Evolutionary conservation across 2,888 invertebrate genomes (phyloP).

Genomic region (Hypomecis atomaria): DNA sequence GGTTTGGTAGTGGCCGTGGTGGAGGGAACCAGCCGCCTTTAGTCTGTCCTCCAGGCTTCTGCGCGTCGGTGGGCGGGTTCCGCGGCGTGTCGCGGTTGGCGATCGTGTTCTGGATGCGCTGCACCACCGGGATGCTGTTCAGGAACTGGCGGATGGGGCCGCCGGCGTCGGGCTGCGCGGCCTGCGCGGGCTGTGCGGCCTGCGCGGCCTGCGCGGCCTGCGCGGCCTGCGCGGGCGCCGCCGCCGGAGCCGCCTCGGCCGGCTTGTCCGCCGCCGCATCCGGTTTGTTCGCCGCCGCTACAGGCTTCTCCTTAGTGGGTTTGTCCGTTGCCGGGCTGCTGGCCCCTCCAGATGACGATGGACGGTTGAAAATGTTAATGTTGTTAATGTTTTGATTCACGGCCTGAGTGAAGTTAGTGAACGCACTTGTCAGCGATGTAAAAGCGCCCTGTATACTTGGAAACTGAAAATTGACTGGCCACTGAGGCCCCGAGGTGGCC

Average conservation of each 20-base stretch:
- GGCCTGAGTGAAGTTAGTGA: not conserved
- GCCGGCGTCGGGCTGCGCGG: constrained; percentile 26
- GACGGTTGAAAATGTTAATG: no score
- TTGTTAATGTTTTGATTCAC: not conserved
- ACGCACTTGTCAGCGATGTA: not conserved
- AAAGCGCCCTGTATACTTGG: not conserved
- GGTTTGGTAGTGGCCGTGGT: constrained; percentile 22
- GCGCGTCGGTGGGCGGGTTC: constrained; percentile 31
- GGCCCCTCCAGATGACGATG: no score
- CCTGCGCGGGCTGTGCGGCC: constrained; percentile 24
- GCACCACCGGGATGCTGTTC: constrained; percentile 55
- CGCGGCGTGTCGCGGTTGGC: constrained; percentile 60
- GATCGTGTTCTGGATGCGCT: constrained; percentile 50
- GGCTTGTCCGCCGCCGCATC: not conserved
- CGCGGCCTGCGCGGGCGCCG: constrained; percentile 1
- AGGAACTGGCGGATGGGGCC: constrained; percentile 60
- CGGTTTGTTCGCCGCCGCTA: not conserved
- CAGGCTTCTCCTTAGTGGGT: constrained; percentile 1
- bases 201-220: constrained; percentile 2
- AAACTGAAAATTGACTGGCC: not conserved
- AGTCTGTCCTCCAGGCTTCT: constrained; percentile 45
- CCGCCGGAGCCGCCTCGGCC: not conserved
- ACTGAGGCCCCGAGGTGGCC: not conserved
- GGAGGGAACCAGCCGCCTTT: constrained; percentile 44
- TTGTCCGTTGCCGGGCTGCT: constrained; percentile 4